phyloP scores from a whole-genome alignment of 1,140 invertebrate species.

The Spodoptera litura region DNA sequence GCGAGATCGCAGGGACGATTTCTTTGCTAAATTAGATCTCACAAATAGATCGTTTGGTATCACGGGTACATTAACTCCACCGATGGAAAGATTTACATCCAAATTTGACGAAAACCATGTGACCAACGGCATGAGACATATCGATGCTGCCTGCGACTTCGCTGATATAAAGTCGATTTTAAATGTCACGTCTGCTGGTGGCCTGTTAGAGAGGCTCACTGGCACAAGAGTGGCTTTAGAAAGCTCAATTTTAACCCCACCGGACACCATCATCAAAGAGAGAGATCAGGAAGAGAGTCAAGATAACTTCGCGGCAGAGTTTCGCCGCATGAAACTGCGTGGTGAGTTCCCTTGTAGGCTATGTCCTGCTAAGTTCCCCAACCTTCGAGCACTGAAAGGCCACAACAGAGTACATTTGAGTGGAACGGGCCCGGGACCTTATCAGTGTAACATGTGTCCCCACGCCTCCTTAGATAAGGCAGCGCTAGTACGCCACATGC shows the following conservation, averaged over 20 bases:
- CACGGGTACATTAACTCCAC: conserved; percentile 83
- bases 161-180: conserved; percentile 95
- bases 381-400: conserved; percentile 95
- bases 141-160: conserved; percentile 89
- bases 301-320: conserved; percentile 92
- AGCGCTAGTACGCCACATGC: conserved; percentile 95
- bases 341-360: conserved; percentile 96
- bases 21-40: conserved; percentile 92
- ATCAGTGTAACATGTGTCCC: conserved; percentile 97
- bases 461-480: conserved; percentile 96
- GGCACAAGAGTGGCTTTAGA: conserved; percentile 76
- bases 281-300: conserved; percentile 91
- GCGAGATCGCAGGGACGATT: conserved; percentile 89
- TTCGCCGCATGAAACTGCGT: conserved; percentile 93
- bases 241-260: conserved; percentile 74
- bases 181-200: conserved; percentile 89
- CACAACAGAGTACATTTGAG: conserved; percentile 93
- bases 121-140: conserved; percentile 75
- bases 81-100: conserved; percentile 77
- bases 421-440: conserved; percentile 90
- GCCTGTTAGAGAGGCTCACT: conserved; percentile 87
- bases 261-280: conserved; percentile 75
- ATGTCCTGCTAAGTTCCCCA: conserved; percentile 94
- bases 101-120: conserved; percentile 77
- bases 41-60: conserved; percentile 88